Percentiles rank a stretch among this genome's conserved stretches.
These are phyloP conservation scores for Ophiothrix spiculata DNA, from an alignment of 35 echinoderm and acorn worm genomes.

Conservation along the genomic window DNA sequence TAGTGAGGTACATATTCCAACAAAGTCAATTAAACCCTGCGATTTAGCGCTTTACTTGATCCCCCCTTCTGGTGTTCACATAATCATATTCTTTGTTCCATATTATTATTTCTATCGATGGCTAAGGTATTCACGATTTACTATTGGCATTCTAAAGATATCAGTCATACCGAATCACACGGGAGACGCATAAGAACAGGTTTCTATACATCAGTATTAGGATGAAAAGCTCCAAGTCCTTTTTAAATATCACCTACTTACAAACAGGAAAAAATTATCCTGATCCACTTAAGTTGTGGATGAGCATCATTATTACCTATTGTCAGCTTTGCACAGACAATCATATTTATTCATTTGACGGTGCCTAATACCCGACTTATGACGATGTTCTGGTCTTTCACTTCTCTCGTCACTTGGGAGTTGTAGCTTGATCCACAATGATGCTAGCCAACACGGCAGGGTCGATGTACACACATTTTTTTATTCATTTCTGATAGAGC, in stretches of 20 bases:
- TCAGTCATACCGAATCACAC: no score
- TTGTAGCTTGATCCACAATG: not conserved
- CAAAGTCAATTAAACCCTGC: no score
- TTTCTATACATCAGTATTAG: not conserved
- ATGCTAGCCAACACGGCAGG: not conserved
- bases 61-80: no score
- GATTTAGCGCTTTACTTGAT: no score
- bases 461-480: not conserved
- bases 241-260: slow-evolving; percentile 6
- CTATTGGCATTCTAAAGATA: no score
- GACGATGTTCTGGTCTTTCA: slow-evolving; percentile 9
- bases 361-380: not conserved
- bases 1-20: no score
- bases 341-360: slow-evolving; percentile 13
- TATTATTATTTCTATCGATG: no score
- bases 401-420: not conserved
- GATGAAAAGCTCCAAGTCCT: not conserved
- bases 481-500: not conserved
- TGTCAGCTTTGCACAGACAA: not conserved
- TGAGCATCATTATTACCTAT: not conserved
- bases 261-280: not conserved
- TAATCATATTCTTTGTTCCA: no score
- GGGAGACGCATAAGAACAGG: not conserved
- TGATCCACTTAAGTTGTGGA: not conserved
- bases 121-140: no score